Conservation (phyloP, 1,140 invertebrate species). For the Plectrocnemia conspersa region DNA sequence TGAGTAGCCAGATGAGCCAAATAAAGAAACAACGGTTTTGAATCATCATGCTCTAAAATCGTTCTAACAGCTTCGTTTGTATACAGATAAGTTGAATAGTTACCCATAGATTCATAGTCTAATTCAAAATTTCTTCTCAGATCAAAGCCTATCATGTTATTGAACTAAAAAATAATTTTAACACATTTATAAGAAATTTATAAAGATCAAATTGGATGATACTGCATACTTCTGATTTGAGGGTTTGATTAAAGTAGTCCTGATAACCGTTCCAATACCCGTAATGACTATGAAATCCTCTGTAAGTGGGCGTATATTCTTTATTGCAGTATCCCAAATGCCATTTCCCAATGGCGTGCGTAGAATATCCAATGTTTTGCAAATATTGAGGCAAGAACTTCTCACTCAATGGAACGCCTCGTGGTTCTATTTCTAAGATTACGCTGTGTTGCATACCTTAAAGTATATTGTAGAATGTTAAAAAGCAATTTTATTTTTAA, state of each 20-base stretch:
- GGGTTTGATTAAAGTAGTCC: constrained; percentile 75
- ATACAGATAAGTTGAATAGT: constrained; percentile 36
- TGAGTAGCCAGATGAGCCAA: constrained; percentile 77
- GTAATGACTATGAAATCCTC: constrained; percentile 84
- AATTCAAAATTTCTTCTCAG: constrained; percentile 61
- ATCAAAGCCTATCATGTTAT: constrained; percentile 56
- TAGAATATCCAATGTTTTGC: constrained; percentile 70
- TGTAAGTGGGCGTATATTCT: constrained; percentile 69
- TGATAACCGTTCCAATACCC: constrained; percentile 79
- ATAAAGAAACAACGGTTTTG: constrained; percentile 70
- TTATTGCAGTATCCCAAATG: constrained; percentile 69
- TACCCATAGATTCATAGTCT: constrained; percentile 55
- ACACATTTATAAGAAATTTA: too few relatives aligned
- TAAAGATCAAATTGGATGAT: too few relatives aligned
- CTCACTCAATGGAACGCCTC: constrained; percentile 62
- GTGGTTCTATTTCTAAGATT: constrained; percentile 62
- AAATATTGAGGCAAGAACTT: constrained; percentile 73
- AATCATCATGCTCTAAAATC: constrained; percentile 60
- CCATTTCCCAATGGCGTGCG: constrained; percentile 89
- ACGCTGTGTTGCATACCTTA: constrained; percentile 70
- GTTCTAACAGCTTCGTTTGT: constrained; percentile 42
- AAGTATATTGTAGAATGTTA: constrained; percentile 10
- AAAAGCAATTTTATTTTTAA: too few relatives aligned
- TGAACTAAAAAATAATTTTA: constrained; percentile 26
- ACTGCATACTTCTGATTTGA: constrained; percentile 55